Base-by-base conservation (phyloP, 2,888 invertebrate genomes). In the Amphipyra berbera region DNA sequence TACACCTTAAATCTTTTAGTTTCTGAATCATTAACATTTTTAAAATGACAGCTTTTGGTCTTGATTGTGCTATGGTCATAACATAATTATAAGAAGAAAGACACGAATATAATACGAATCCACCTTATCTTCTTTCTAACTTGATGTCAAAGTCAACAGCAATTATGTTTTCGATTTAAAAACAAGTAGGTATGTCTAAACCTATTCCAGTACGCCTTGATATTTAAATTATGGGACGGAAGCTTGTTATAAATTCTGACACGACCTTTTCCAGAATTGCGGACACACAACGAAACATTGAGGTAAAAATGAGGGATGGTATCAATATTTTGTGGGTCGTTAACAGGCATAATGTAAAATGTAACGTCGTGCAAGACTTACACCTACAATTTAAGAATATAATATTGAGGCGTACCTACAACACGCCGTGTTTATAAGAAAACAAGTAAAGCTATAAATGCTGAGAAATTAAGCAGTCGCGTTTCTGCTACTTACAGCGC, bases 401-500 rank as follows among this genome's bases (percentile, higher is more conserved):
- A 30, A 30, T 30, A 30, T 30, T 7, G 30, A 30, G 6, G 30
- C 30, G 27, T 30, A 6, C 27, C 6, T 6, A 7, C 30, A 7
- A 7, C 30, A 7, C 30, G 30, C 7, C 4, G 30, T 30, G 30
- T 30, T 30, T 30, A 46, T 53, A 40, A 56, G 56, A 35, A 55
- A 27, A 67, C 21, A 63, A 56, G 62, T 61, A 70, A 64, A 61
- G 66, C 63, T 61, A 56, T 65, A 64, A 70, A 73, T 74, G 63
- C 49, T 47, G 13, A 27, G 21, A 78, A 71, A 74, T 84, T 82
- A 84, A 52, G 84, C 82, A 52, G 81, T 79, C 87, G 87, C 85
- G 86, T 81, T 60, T 72, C 54, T 57, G 57, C 8, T 77, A 92
- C 95, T 93, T 87, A 96, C 96, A 78, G 96, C 96, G 76, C 96